Evolutionary conservation across 2,888 invertebrate genomes (phyloP), one percentile per base, ranked within the genome.

Genomic region (Mystacides longicornis): DNA sequence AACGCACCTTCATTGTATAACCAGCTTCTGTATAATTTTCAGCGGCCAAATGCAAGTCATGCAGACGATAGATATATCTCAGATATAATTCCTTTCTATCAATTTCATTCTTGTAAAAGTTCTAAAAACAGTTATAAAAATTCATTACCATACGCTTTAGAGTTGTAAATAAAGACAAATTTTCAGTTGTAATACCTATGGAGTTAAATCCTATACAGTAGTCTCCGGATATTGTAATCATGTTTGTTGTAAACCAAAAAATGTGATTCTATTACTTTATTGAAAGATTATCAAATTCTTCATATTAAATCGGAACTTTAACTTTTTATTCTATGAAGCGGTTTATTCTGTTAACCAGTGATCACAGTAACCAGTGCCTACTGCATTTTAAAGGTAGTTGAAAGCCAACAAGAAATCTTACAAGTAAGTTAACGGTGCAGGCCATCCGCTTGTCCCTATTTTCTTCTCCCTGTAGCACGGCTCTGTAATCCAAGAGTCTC

Each of bases 21-120:
- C 93, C 96, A 1, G 96, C 96, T 74, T 97, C 96, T 0, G 93
- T 88, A 67, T 85, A 95, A 71, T 96, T 96, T 66, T 93, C 93
- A 0, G 93, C 90, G 16, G 88, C 87, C 50, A 93, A 76, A 71
- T 97, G 96, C 14, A 97, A 79, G 67, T 94, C 93, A 68, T 93
- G 93, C 31, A 97, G 75, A 69, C 95, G 95, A 75, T 95, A 94
- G 60, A 97, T 94, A 72, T 97, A 97, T 65, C 82, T 85, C 50
- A 95, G 75, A 71, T 96, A 97, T 92, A 96, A 93, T 72, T 95
- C 94, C 66, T 93, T 91, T 21, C 94, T 82, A 66, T 95, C 93
- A 63, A 94, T 93, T 74, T 95, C 94, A 68, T 92, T 93, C 70
- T 94, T 93, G 77, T 96, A 96, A 71, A 96, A 97, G 67, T 95